Conservation (phyloP, 1,140 invertebrate species). For the Subanguina moxae region DNA sequence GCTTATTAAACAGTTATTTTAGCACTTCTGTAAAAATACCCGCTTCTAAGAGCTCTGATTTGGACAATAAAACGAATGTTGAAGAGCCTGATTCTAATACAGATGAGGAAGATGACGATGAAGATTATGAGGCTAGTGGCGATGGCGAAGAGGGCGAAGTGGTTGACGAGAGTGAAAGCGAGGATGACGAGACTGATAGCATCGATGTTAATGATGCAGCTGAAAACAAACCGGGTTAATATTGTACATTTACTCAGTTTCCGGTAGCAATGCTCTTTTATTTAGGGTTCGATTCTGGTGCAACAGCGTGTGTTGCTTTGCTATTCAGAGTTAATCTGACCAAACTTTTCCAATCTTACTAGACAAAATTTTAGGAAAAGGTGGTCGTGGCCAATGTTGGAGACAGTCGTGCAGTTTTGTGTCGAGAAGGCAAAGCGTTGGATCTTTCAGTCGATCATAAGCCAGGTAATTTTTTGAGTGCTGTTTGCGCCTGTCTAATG, state of each 20-base stretch:
- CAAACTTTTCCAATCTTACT: not conserved
- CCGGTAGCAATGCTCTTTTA: not conserved
- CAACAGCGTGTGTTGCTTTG: slow-evolving; percentile 29
- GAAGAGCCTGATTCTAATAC: not conserved
- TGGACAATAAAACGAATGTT: not conserved
- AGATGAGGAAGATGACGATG: not conserved
- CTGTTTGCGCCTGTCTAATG: too few species aligned
- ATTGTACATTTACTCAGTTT: not conserved
- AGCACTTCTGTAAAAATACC: not conserved
- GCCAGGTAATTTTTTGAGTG: not conserved
- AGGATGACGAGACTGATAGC: not conserved
- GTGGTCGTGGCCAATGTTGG: slow-evolving; percentile 29
- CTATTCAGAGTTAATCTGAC: slow-evolving; percentile 12
- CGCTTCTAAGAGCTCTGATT: not conserved
- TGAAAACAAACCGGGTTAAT: not conserved
- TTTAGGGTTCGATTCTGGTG: slow-evolving; percentile 28
- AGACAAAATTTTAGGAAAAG: slow-evolving; percentile 10
- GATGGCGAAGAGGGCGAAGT: not conserved
- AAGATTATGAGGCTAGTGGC: not conserved
- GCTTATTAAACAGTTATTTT: not conserved
- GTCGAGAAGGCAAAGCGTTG: slow-evolving; percentile 18
- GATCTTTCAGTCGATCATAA: slow-evolving; percentile 32
- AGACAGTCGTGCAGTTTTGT: slow-evolving; percentile 19
- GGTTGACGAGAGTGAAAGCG: not conserved
- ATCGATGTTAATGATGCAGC: not conserved